Percentiles rank a stretch among this genome's conserved stretches.
phyloP scores from a whole-genome alignment of 2,113 vertebrate species.

The Climacteris rufus region DNA sequence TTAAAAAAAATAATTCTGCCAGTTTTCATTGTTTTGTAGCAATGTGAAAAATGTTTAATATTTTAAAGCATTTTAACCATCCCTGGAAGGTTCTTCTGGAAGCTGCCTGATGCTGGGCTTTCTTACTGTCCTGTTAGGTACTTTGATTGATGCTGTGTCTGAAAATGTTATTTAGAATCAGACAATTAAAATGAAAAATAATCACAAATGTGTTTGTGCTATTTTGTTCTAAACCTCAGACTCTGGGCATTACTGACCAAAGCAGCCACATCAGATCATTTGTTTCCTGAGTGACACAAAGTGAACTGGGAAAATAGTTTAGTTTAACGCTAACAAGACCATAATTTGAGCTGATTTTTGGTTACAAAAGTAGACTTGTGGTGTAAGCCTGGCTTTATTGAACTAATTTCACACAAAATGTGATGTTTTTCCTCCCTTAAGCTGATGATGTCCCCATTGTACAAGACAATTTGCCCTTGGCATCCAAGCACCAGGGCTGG shows the following conservation, averaged over 20 bases:
- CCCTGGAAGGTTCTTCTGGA: not conserved
- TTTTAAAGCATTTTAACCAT: slow-evolving; percentile 14
- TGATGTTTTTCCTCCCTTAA: not conserved
- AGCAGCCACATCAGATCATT: not conserved
- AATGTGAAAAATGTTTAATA: not conserved
- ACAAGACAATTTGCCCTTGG: not conserved
- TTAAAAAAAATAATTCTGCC: not conserved
- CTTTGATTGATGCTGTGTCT: not conserved
- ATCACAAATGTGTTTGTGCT: not conserved
- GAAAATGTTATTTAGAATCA: not conserved
- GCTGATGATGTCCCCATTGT: not conserved
- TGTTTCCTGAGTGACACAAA: not conserved
- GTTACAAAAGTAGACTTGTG: not conserved
- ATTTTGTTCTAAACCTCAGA: not conserved
- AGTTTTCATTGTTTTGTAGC: not conserved
- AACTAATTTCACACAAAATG: not conserved
- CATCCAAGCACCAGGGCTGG: not conserved
- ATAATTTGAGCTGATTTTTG: not conserved
- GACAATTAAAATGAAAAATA: slow-evolving; percentile 23
- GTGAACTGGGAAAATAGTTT: not conserved
- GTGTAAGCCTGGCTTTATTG: not conserved
- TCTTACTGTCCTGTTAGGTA: not conserved
- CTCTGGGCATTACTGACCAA: not conserved
- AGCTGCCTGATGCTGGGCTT: not conserved
- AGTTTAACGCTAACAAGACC: not conserved